Base-by-base conservation (phyloP, 2,113 vertebrate genomes). In the Microcebus griseorufus region DNA sequence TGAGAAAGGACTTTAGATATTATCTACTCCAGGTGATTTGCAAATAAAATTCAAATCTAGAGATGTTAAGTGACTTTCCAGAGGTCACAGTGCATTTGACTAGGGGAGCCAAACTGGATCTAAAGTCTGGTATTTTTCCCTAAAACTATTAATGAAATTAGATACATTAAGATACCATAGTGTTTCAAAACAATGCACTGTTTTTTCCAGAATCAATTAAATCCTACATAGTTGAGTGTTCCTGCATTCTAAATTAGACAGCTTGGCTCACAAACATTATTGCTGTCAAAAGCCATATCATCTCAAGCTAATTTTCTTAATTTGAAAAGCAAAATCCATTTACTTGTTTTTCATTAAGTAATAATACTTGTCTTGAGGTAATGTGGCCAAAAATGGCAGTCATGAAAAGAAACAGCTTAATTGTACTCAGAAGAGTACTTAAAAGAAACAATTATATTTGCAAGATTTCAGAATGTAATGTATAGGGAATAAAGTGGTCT, bases 291-390 rank as follows among this genome's bases (percentile, higher is more conserved):
- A 96, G 67, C 60, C 65, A 29, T 87, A 93, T 92, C 84, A 87
- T 96, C 75, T 55, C 89, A 93, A 96, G 62, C 72, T 97, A 93
- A 97, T 96, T 95, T 97, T 76, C 69, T 83, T 94, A 93, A 95
- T 97, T 89, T 84, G 58, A 95, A 97, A 97, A 93, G 48, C 17
- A 90, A 96, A 97, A 89, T 65, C 60, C 64, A 96, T 87, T 97
- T 94, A 88, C 80, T 95, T 96, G 75, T 93, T 96, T 96, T 98
- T 96, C 85, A 97, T 94, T 97, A 95, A 95, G 86, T 87, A 94
- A 96, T 98, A 97, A 92, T 93, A 93, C 89, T 97, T 93, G 76
- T 90, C 94, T 96, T 96, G 87, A 95, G 62, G 73, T 92, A 93
- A 87, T 78, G 64, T 89, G 34, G 79, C 60, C 86, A 70, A 34